Percentiles rank a stretch among this genome's conserved stretches.
These are phyloP conservation scores for Agrotis segetum DNA, from an alignment of 2,888 invertebrate genomes.

Conservation along the genomic window DNA sequence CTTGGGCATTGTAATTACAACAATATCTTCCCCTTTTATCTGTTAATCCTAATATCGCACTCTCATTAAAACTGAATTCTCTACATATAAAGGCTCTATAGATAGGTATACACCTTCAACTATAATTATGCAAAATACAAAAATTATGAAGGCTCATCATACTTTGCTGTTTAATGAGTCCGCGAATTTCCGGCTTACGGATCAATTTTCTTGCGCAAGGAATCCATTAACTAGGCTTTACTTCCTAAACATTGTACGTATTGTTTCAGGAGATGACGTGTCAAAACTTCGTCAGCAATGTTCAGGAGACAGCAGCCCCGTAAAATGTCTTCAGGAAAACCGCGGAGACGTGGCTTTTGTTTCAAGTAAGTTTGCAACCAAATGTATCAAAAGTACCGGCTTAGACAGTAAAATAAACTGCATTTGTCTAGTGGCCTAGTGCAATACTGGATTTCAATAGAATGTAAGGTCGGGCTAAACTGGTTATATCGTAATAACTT, in stretches of 20 bases:
- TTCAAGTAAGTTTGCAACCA: slow-evolving; percentile 81
- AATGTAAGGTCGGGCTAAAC: neutral
- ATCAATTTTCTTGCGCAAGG: neutral
- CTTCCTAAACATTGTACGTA: neutral
- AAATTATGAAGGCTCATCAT: too few species aligned
- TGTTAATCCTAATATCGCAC: neutral
- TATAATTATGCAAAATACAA: too few species aligned
- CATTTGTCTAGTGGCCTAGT: neutral
- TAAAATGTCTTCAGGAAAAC: slow-evolving; percentile 93
- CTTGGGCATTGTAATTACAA: neutral
- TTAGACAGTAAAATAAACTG: neutral
- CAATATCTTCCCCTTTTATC: neutral
- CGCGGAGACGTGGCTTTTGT: slow-evolving; percentile 95
- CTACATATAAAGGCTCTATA: too few species aligned
- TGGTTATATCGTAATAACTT: neutral
- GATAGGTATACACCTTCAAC: too few species aligned
- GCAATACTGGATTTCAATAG: neutral
- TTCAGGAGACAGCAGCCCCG: slow-evolving; percentile 89
- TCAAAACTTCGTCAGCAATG: slow-evolving; percentile 87
- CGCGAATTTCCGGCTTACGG: neutral
- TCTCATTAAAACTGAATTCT: too few species aligned
- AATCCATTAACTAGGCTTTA: neutral
- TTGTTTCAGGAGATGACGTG: slow-evolving; percentile 79
- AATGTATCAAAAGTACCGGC: slow-evolving; percentile 6
- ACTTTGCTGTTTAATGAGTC: too few species aligned